Evolutionary conservation across 2,113 vertebrate genomes (phyloP).

Genomic region (Epinephelus cyanopodus): DNA sequence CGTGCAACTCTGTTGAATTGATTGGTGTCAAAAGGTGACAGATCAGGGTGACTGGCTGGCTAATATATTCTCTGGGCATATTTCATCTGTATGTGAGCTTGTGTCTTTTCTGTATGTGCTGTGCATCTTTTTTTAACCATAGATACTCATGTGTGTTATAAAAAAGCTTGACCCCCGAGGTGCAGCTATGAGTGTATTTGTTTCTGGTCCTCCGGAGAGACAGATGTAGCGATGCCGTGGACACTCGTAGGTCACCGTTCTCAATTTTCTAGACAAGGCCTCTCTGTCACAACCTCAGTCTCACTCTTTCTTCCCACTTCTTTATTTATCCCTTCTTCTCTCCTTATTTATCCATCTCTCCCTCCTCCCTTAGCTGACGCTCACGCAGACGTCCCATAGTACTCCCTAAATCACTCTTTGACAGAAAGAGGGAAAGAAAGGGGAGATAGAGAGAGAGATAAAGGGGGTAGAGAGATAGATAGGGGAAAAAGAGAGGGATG

Average conservation of each 20-base stretch:
- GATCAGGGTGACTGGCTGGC: conserved; percentile 55
- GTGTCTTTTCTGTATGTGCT: conserved; percentile 22
- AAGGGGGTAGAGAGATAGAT: conserved; percentile 73
- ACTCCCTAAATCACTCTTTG: conserved; percentile 83
- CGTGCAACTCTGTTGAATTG: conserved; percentile 47
- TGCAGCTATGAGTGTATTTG: conserved; percentile 6
- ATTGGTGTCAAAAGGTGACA: conserved; percentile 59
- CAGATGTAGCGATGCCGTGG: conserved; percentile 21
- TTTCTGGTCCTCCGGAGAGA: conserved; percentile 38
- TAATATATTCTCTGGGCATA: conserved; percentile 58
- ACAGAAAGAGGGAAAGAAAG: conserved; percentile 82
- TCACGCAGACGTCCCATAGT: conserved; percentile 63
- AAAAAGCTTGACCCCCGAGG: conserved; percentile 1
- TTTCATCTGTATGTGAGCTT: conserved; percentile 34
- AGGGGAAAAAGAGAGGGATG: conserved; percentile 75
- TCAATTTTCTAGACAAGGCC: conserved; percentile 57
- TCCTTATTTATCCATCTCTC: conserved; percentile 75
- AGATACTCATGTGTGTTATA: not conserved
- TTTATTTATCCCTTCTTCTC: conserved; percentile 71
- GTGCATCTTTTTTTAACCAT: conserved; percentile 7
- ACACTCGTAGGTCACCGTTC: conserved; percentile 51
- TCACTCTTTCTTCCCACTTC: conserved; percentile 50
- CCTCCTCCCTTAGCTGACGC: conserved; percentile 55
- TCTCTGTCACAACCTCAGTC: conserved; percentile 52
- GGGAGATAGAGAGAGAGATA: conserved; percentile 68